Conservation (phyloP, 2,888 invertebrate genomes). For the Lasiommata megera region DNA sequence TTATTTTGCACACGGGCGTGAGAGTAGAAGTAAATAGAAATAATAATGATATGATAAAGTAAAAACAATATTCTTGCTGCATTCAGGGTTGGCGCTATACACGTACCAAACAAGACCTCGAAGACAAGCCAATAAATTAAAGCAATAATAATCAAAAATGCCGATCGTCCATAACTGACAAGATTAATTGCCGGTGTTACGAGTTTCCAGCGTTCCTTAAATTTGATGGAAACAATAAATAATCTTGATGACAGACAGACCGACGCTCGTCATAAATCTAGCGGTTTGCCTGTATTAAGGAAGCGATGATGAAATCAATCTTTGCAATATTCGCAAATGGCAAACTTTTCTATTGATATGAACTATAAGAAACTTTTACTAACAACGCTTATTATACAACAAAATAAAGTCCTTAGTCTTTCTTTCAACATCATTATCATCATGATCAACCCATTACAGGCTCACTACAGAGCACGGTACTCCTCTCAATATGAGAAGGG, state of each 20-base stretch:
- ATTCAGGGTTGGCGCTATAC: too few relatives aligned
- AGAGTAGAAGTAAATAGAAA: too few relatives aligned
- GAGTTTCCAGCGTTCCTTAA: conserved; percentile 9
- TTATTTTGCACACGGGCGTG: too few relatives aligned
- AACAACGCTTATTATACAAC: too few relatives aligned
- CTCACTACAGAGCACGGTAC: too few relatives aligned
- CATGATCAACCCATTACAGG: too few relatives aligned
- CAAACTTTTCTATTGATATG: not conserved
- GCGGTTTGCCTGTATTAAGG: conserved; percentile 37
- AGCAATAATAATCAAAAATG: conserved; percentile 5
- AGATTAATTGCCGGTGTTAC: conserved; percentile 12
- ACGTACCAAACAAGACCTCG: not conserved
- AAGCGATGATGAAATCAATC: not conserved
- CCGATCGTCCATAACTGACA: conserved; percentile 10
- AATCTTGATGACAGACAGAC: conserved; percentile 27
- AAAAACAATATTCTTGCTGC: too few relatives aligned
- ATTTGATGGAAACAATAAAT: conserved; percentile 19
- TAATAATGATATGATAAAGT: too few relatives aligned
- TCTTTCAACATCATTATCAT: too few relatives aligned
- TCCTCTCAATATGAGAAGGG: too few relatives aligned
- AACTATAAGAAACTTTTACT: too few relatives aligned
- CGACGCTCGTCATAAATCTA: conserved; percentile 52
- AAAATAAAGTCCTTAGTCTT: too few relatives aligned
- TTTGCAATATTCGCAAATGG: not conserved
- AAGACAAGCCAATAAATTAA: not conserved